These are phyloP conservation scores for Latheticus oryzae DNA, from an alignment of 2,888 invertebrate genomes.

Conservation along the genomic window DNA sequence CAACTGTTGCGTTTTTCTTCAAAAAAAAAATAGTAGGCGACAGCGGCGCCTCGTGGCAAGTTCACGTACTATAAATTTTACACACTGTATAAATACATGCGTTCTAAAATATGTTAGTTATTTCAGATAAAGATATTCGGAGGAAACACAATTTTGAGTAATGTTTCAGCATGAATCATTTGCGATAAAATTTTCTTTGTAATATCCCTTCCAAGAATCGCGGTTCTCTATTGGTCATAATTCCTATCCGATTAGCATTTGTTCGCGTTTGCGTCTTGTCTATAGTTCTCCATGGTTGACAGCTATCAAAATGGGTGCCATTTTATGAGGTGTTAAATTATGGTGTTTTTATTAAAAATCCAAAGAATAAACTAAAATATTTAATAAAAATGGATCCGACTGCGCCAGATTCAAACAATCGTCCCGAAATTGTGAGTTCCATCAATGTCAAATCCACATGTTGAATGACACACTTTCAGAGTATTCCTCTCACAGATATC, in stretches of 20 bases:
- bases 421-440: conserved; percentile 33
- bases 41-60: conserved; percentile 41
- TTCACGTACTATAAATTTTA: conserved; percentile 1
- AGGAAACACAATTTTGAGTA: too few species aligned
- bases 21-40: conserved; percentile 44
- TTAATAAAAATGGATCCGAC: conserved; percentile 52
- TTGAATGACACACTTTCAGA: conserved; percentile 24
- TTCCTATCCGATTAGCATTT: too few species aligned
- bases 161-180: too few species aligned
- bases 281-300: too few species aligned
- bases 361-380: too few species aligned
- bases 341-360: conserved; percentile 8
- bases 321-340: conserved; percentile 28
- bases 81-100: too few species aligned
- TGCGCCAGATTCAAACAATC: conserved; percentile 47
- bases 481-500: conserved; percentile 24
- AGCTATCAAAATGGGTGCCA: conserved; percentile 28
- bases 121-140: too few species aligned
- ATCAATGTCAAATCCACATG: conserved; percentile 20
- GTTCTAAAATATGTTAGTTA: too few species aligned
- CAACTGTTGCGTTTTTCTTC: conserved; percentile 59
- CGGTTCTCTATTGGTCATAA: too few species aligned
- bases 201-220: too few species aligned
- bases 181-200: too few species aligned
- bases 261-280: too few species aligned